Evolutionary conservation across 2,797 vertebrate genomes (phyloP), one percentile per base, ranked within the genome.

Genomic region (Kryptopterus vitreolus): DNA sequence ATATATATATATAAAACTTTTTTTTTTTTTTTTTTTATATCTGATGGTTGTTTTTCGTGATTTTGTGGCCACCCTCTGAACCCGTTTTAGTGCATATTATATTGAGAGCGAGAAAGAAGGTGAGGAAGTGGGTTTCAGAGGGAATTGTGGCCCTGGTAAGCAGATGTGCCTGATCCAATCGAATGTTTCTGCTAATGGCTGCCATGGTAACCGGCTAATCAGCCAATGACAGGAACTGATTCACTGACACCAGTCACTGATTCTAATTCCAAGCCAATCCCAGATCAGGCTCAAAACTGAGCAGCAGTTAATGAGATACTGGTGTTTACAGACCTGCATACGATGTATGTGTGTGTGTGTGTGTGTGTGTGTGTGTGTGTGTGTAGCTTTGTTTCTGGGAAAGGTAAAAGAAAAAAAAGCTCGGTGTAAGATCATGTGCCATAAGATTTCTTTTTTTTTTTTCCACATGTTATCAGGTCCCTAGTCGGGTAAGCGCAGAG

Each of bases 401-500:
- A 13, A 43, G 38, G n/a, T n/a, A n/a, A n/a, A 43, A 43, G 10
- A 61, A 68, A 83, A 62, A 78, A 72, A 65, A 5, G 9, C 11
- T n/a, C 24, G 80, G 65, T 62, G 68, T 76, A 82, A 78, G 79
- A 81, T 57, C 53, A 74, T 84, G 75, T 72, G 79, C 53, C 33
- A 31, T 70, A 75, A 78, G 48, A 63, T 72, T 62, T 81, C 9
- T 86, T 70, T 84, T 78, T 86, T 70, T 84, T 78, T 73, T 75
- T 75, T 22, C 82, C 79, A 82, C 74, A 79, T 84, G 83, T 89
- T 89, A 89, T 85, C 87, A 90, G 89, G 81, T 87, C 90, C 86
- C 82, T 86, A 70, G 91, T 91, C 90, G 92, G 88, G 90, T 93
- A 91, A 92, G 91, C 89, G 90, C 90, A 91, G 89, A 89, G 85